Evolutionary conservation across 2,888 invertebrate genomes (phyloP).

Genomic region (Hermaeophaga mercurialis): DNA sequence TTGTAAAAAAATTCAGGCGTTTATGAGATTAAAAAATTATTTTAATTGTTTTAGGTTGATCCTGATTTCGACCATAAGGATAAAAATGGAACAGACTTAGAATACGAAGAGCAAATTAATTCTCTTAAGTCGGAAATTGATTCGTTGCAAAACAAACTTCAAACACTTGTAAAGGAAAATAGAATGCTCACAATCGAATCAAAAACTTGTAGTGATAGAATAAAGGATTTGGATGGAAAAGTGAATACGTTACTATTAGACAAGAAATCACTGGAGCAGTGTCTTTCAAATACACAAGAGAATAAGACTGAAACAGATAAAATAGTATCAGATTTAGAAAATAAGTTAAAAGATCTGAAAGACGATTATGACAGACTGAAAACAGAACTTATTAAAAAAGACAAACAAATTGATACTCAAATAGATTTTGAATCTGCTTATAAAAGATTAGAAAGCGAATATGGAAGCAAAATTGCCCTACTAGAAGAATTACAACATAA

Average conservation of each 20-base stretch:
- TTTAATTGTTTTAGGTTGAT: conserved; percentile 23
- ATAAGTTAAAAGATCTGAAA: conserved; percentile 18
- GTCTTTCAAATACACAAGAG: conserved; percentile 2
- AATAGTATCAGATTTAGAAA: conserved; percentile 13
- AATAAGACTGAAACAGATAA: conserved; percentile 20
- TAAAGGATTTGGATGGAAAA: conserved; percentile 20
- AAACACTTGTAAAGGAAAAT: conserved; percentile 17
- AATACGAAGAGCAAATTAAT: conserved; percentile 17
- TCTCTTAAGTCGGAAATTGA: conserved; percentile 18
- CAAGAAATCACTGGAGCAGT: conserved; percentile 17
- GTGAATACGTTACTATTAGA: conserved; percentile 21
- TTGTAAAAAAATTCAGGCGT: no score
- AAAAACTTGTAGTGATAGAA: conserved; percentile 3
- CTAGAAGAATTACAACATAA: conserved; percentile 13
- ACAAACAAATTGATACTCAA: conserved; percentile 22
- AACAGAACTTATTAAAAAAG: conserved; percentile 11
- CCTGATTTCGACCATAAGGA: conserved; percentile 21
- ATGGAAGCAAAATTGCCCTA: conserved; percentile 22
- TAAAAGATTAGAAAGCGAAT: conserved; percentile 28
- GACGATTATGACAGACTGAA: conserved; percentile 20
- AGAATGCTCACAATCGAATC: conserved; percentile 16
- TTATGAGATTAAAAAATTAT: no score
- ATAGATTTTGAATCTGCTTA: conserved; percentile 32
- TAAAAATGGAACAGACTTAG: conserved; percentile 18
- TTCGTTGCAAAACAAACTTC: conserved; percentile 15